Base-by-base conservation (phyloP, 2,888 invertebrate genomes). In the Lottia scabra region DNA sequence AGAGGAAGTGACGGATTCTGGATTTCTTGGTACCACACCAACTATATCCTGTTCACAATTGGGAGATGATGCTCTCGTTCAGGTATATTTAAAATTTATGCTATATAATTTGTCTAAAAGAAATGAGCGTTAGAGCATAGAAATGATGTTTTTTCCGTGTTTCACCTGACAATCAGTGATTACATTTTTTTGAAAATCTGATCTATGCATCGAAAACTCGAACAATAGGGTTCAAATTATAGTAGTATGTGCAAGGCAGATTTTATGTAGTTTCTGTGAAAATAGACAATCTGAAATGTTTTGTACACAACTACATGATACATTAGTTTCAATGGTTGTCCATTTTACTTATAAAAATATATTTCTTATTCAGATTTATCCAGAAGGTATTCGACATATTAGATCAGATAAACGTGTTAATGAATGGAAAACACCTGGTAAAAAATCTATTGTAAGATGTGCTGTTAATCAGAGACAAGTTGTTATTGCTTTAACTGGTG, bases 1-100 rank as follows among this genome's bases (percentile, higher is more conserved):
- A n/a, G 99, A 99, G 91, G 99, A 99, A 94, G 99, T 99, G 30
- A 98, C 99, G 0, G 99, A 99, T 90, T 99, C 99, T 77, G 99
- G 99, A 64, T 99, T 99, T 90, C 92, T 99, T 85, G 99, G 99
- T 75, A 99, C 99, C 0, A 99, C 99, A 0, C 98, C 99, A 0
- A 99, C 99, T 0, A 91, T 99, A n/a, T 96, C 97, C 78, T 99
- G 99, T 91, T 97, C 98, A 13, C 96, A 98, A 46, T 92, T 99
- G 43, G 99, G 99, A 71, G 98, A 96, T 87, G 99, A 99, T 91
- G 98, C 99, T 0, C 91, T 99, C 30, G 97, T 99, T 0, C 99
- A 99, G 92, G 98, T 95, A 75, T n/a, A 16, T 66, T 44, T 26
- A 16, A 23, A 45, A 19, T 30, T n/a, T n/a, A n/a, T 45, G 26